Conservation (phyloP, 2,888 invertebrate genomes). For the Lymantria dispar region DNA sequence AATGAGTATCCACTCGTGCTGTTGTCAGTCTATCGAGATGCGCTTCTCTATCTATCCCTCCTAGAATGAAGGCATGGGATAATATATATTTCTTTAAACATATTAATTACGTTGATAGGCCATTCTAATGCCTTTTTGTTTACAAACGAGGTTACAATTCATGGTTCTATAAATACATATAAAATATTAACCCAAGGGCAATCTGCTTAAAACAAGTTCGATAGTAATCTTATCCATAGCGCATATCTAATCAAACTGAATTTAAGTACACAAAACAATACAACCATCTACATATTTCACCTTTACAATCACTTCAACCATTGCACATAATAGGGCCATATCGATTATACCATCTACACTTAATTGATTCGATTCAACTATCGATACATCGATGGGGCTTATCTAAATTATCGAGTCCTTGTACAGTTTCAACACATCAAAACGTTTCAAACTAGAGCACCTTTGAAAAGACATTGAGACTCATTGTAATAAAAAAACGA, state of each 20-base stretch:
- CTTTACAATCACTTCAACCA: constrained; percentile 26
- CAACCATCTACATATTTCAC: constrained; percentile 36
- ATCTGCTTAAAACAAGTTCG: neutral
- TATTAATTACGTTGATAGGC: too few species aligned
- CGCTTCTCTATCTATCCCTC: too few species aligned
- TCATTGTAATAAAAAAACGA: constrained; percentile 15
- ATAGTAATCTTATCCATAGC: neutral
- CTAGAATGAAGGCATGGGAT: too few species aligned
- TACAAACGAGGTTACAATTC: too few species aligned
- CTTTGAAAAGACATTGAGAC: constrained; percentile 27
- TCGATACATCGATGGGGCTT: constrained; percentile 49
- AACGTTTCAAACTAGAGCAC: constrained; percentile 36
- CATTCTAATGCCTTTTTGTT: too few species aligned
- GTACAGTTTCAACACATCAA: constrained; percentile 48
- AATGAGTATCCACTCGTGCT: too few species aligned
- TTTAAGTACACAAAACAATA: constrained; percentile 29
- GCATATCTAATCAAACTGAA: constrained; percentile 21
- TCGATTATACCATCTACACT: constrained; percentile 45
- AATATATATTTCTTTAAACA: too few species aligned
- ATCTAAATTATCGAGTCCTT: constrained; percentile 64
- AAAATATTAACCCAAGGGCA: neutral
- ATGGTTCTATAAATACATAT: too few species aligned
- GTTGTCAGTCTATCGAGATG: too few species aligned
- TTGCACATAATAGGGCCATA: constrained; percentile 27
- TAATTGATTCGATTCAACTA: constrained; percentile 58